Evolutionary conservation across 2,797 vertebrate genomes (phyloP).

Genomic region (Pseudomugil gertrudae): DNA sequence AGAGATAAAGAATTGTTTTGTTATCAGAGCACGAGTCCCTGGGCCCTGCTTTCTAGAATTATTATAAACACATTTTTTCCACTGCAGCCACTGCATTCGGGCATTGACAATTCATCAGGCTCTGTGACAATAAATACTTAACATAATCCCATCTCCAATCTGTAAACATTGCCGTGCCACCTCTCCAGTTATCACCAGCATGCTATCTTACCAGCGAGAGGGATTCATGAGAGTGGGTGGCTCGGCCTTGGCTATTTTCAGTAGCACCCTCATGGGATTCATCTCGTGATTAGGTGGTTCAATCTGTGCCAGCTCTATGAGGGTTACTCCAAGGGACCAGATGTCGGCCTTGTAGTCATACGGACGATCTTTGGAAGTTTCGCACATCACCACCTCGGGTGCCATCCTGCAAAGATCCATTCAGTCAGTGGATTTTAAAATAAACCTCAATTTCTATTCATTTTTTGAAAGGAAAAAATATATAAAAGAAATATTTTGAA

Average conservation of each 20-base stretch:
- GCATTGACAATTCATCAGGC: constrained; percentile 17
- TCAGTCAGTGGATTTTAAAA: neutral
- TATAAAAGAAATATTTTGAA: neutral
- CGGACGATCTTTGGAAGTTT: constrained; percentile 97
- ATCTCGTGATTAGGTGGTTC: constrained; percentile 98
- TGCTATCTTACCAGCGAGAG: constrained; percentile 89
- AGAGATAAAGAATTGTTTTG: constrained; percentile 7
- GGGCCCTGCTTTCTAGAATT: neutral
- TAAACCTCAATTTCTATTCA: too few relatives aligned
- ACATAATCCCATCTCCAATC: constrained; percentile 33
- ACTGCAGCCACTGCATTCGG: constrained; percentile 2
- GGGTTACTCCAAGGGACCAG: constrained; percentile 97
- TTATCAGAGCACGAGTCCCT: neutral
- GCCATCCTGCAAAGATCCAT: constrained; percentile 90
- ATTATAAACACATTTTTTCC: neutral
- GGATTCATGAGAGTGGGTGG: constrained; percentile 93
- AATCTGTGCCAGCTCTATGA: constrained; percentile 98
- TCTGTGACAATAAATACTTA: constrained; percentile 36
- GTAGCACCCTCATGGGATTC: constrained; percentile 97
- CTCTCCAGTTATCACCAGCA: constrained; percentile 34
- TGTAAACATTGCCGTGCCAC: constrained; percentile 43
- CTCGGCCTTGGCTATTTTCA: constrained; percentile 99
- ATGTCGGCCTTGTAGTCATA: constrained; percentile 99
- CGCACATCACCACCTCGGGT: constrained; percentile 99
- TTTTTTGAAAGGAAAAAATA: neutral